phyloP scores from a whole-genome alignment of 2,888 invertebrate species.

The Allacma fusca region DNA sequence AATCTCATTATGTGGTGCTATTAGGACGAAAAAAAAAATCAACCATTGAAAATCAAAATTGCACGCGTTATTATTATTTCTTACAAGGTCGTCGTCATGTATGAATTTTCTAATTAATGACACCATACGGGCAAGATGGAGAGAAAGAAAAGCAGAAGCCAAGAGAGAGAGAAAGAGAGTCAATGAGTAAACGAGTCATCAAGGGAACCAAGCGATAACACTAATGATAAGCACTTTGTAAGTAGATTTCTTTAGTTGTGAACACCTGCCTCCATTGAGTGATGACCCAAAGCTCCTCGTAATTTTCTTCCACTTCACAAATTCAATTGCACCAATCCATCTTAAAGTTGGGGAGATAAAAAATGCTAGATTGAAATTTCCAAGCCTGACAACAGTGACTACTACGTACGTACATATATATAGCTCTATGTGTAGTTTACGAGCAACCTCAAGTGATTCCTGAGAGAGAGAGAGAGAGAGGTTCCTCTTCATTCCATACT shows the following conservation, averaged over 20 bases:
- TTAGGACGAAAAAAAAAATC: conserved; percentile 22
- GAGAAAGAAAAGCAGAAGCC: not conserved
- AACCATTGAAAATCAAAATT: conserved; percentile 46
- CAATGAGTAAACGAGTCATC: not conserved
- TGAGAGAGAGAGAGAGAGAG: conserved; percentile 10
- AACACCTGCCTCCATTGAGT: conserved; percentile 40
- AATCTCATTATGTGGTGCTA: conserved; percentile 46
- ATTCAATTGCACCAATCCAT: conserved; percentile 42
- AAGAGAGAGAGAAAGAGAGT: conserved; percentile 32
- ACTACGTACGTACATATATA: too few relatives aligned
- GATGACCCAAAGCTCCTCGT: conserved; percentile 36
- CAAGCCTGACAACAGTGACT: too few relatives aligned
- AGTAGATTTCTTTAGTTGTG: conserved; percentile 29
- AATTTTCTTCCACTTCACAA: conserved; percentile 43
- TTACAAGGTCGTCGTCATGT: conserved; percentile 27
- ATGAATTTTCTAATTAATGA: conserved; percentile 49
- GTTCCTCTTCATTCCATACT: too few relatives aligned
- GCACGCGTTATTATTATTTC: conserved; percentile 42
- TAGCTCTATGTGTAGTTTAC: too few relatives aligned
- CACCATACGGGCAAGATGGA: not conserved
- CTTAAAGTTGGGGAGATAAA: conserved; percentile 26
- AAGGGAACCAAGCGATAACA: conserved; percentile 20
- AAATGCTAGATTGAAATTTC: conserved; percentile 9
- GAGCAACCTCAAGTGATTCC: too few relatives aligned
- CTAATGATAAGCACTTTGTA: conserved; percentile 26